Evolutionary conservation across 2,113 vertebrate species (phyloP), one percentile per base, ranked within the genome.

Genomic region (Ranitomeya variabilis): DNA sequence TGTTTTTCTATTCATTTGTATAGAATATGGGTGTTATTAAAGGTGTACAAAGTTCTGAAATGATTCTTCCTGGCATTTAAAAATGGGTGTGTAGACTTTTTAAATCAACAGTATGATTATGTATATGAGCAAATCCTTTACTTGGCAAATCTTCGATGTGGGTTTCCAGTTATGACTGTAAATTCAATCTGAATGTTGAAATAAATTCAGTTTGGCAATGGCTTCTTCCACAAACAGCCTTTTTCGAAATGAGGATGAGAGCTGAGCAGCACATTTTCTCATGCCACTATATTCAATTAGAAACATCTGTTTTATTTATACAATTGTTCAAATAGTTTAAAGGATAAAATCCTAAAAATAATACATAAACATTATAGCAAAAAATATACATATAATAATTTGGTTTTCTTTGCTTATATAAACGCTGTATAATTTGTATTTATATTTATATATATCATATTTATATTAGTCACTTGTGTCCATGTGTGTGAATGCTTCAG

Each of bases 301-400:
- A 95, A 95, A 93, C 92, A 95, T 94, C 91, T 94, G 93, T 88
- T 93, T 92, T 95, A 95, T 95, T 97, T 96, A 95, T 95, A 95
- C 95, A 95, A 93, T 90, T 91, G 90, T 92, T 91, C 81, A 93
- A 91, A 90, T 94, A 94, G 94, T 92, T 97, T 96, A 96, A 92
- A 95, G 94, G 93, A 92, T 91, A 92, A 86, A 76, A 86, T 91
- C 90, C 93, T 92, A 93, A 92, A 95, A 89, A 95, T 87, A 93
- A 95, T 94, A 94, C 93, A 95, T 94, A 93, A 94, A 93, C 87
- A 93, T 93, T 91, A 95, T 95, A 95, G 94, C 95, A 95, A 95
- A 95, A 95, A 95, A 95, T 95, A 95, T 95, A 95, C 95, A 96
- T 94, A 96, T 94, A 94, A 93, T 92, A 93, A 93, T 93, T 93